A percentile compares a stretch with the other conserved stretches of the same genome.
These are phyloP conservation scores for Acrocephalus kingi DNA, from an alignment of 2,113 vertebrate species.

Conservation along the genomic window DNA sequence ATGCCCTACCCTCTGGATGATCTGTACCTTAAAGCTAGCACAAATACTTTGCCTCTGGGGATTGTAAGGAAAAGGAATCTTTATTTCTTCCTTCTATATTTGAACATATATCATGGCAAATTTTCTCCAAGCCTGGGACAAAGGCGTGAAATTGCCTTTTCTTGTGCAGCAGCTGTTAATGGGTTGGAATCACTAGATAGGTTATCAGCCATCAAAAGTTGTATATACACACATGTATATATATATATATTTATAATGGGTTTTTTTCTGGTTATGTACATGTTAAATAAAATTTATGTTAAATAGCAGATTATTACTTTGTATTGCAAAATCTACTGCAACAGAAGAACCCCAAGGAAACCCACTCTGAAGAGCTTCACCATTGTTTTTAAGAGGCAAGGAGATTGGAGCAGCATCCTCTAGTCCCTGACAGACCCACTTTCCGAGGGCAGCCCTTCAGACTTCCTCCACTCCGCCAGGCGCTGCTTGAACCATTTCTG, in stretches of 20 bases:
- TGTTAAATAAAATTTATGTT: slow-evolving; percentile 67
- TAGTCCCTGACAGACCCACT: slow-evolving; percentile 89
- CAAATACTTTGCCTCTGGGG: neutral
- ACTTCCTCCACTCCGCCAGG: slow-evolving; percentile 86
- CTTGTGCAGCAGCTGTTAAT: neutral
- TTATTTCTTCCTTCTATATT: neutral
- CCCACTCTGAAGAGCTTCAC: neutral
- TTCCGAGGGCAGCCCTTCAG: slow-evolving; percentile 89
- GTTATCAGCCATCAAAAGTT: neutral
- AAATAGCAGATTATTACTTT: slow-evolving; percentile 69
- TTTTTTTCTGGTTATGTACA: slow-evolving; percentile 66
- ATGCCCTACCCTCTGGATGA: neutral
- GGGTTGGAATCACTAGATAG: neutral
- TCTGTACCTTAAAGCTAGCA: neutral
- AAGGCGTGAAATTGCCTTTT: neutral
- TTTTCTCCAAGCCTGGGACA: neutral
- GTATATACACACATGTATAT: neutral
- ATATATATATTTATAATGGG: neutral
- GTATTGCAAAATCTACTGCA: slow-evolving; percentile 42
- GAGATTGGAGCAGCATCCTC: neutral
- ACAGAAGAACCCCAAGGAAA: slow-evolving; percentile 8
- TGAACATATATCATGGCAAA: neutral
- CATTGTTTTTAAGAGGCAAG: neutral
- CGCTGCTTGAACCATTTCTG: slow-evolving; percentile 94
- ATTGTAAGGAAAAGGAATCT: neutral